These are phyloP conservation scores for Nyctibius grandis DNA, from an alignment of 2,797 vertebrate genomes.

Conservation along the genomic window DNA sequence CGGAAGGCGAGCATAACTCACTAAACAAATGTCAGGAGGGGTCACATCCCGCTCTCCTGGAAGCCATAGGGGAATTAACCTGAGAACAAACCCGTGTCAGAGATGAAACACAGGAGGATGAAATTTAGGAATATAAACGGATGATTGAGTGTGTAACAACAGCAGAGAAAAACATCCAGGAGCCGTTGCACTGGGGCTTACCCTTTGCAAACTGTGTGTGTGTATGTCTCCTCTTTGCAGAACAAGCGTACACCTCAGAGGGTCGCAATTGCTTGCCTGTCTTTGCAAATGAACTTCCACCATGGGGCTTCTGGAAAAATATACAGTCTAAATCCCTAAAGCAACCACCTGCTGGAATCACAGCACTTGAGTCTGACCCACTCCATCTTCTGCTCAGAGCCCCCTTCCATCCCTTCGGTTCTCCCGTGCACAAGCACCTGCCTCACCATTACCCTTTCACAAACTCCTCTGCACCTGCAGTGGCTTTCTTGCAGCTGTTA, in stretches of 20 bases:
- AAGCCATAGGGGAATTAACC: slow-evolving; percentile 20
- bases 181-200: neutral
- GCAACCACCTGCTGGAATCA: neutral
- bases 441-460: neutral
- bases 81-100: neutral
- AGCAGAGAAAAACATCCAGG: neutral
- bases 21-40: slow-evolving; percentile 60
- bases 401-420: neutral
- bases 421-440: accelerated
- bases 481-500: neutral
- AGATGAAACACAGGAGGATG: neutral
- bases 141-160: accelerated
- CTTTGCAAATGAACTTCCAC: neutral
- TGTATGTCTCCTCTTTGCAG: neutral
- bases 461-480: neutral
- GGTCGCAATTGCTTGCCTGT: neutral
- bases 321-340: neutral
- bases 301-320: neutral
- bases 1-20: slow-evolving; percentile 34
- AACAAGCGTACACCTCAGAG: neutral
- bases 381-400: neutral
- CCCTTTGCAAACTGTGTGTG: neutral
- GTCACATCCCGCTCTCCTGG: slow-evolving; percentile 24
- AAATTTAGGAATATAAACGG: neutral
- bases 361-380: neutral